phyloP scores from a whole-genome alignment of 2,797 vertebrate species.

The Gymnodraco acuticeps region DNA sequence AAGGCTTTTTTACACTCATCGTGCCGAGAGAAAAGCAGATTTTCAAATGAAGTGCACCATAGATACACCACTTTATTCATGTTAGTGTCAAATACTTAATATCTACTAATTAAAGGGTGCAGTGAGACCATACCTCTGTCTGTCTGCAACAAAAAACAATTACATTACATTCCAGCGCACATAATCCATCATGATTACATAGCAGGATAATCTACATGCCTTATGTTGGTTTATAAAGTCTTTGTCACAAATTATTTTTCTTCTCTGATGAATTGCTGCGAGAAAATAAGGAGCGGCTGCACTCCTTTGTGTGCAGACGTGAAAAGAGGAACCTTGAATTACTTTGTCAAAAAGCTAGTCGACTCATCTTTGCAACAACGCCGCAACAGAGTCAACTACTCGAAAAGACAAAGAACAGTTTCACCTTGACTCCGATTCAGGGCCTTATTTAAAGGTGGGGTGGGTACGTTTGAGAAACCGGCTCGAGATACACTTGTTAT shows the following conservation, averaged over 20 bases:
- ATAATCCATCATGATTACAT: conserved; percentile 25
- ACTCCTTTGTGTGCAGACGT: conserved; percentile 30
- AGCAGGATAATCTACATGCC: conserved; percentile 8
- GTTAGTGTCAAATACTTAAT: conserved; percentile 10
- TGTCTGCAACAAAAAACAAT: conserved; percentile 17
- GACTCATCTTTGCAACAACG: not conserved
- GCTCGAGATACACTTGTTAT: too few relatives aligned
- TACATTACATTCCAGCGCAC: conserved; percentile 9
- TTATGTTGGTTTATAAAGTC: not conserved
- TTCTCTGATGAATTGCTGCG: not conserved
- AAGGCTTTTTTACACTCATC: conserved; percentile 25
- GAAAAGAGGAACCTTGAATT: conserved; percentile 45
- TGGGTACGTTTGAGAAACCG: too few relatives aligned
- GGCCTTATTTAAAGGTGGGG: too few relatives aligned
- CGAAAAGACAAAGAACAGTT: conserved; percentile 22
- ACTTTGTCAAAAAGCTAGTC: not conserved
- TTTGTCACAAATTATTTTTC: conserved; percentile 16
- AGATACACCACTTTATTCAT: conserved; percentile 1
- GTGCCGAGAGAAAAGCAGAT: conserved; percentile 15
- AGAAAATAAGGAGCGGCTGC: conserved; percentile 17
- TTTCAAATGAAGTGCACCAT: conserved; percentile 6
- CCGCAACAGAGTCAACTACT: conserved; percentile 26
- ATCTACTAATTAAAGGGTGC: conserved; percentile 8
- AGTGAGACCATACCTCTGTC: conserved; percentile 12
- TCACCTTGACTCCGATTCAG: conserved; percentile 37